These are phyloP conservation scores for Pyralis farinalis DNA, from an alignment of 2,888 invertebrate species.

Conservation along the genomic window DNA sequence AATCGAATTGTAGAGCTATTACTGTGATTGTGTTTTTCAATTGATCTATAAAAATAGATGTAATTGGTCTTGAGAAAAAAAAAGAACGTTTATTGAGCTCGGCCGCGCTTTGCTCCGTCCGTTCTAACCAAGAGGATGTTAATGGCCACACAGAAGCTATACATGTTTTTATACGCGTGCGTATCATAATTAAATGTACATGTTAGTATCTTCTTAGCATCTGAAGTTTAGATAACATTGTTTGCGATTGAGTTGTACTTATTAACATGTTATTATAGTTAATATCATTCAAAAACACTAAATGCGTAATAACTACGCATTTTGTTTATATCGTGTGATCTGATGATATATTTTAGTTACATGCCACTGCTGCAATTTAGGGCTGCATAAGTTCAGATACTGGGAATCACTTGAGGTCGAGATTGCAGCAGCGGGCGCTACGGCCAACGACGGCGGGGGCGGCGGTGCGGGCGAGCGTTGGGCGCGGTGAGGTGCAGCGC, in stretches of 20 bases:
- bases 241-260: too few species aligned
- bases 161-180: constrained; percentile 15
- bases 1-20: constrained; percentile 58
- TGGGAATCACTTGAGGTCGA: constrained; percentile 52
- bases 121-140: constrained; percentile 31
- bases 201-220: background rate
- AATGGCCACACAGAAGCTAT: constrained; percentile 47
- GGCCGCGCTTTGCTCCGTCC: constrained; percentile 27
- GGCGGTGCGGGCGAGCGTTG: constrained; percentile 24
- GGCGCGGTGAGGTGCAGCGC: constrained; percentile 25
- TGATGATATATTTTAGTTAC: background rate
- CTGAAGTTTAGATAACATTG: background rate
- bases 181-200: constrained; percentile 4
- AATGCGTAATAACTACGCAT: too few species aligned
- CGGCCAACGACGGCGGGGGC: constrained; percentile 10
- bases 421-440: constrained; percentile 30
- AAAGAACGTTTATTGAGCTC: constrained; percentile 48
- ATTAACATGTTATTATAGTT: too few species aligned
- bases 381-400: constrained; percentile 61
- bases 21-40: constrained; percentile 59
- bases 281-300: too few species aligned
- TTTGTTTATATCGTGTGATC: too few species aligned
- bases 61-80: constrained; percentile 64
- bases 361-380: constrained; percentile 45
- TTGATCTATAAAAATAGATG: constrained; percentile 60